phyloP scores from a whole-genome alignment of 64 coral and sea anemone species.

The Trachythela sp. region DNA sequence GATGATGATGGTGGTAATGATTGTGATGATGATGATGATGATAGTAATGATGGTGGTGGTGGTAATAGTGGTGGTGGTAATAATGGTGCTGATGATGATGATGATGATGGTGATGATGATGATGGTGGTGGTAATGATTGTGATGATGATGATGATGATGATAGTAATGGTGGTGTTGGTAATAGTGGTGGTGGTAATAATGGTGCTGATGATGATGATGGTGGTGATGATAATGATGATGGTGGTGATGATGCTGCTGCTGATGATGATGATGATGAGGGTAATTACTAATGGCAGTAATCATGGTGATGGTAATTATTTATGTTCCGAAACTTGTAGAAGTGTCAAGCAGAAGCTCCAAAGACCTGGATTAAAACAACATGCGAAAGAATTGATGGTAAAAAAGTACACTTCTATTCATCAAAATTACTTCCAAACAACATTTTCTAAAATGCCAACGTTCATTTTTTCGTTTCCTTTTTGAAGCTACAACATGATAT shows the following conservation, averaged over 20 bases:
- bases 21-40: no score
- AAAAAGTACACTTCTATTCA: background rate
- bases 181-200: no score
- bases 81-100: no score
- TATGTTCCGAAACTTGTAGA: background rate
- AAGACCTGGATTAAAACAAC: background rate
- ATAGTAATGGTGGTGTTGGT: no score
- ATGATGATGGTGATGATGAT: background rate
- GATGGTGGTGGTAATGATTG: background rate
- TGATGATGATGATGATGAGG: no score
- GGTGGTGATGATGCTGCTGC: background rate
- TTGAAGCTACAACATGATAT: background rate
- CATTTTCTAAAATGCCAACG: background rate
- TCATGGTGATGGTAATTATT: background rate
- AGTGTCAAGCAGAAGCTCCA: background rate
- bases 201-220: background rate
- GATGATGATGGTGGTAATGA: no score
- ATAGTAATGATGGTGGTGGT: no score
- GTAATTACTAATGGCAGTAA: background rate
- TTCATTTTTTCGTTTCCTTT: background rate
- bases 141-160: no score
- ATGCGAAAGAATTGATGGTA: background rate
- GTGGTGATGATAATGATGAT: conserved; percentile 41
- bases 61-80: background rate
- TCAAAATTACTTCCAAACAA: background rate